Conservation (phyloP, 2,888 invertebrate species). For the Pocota personata region DNA sequence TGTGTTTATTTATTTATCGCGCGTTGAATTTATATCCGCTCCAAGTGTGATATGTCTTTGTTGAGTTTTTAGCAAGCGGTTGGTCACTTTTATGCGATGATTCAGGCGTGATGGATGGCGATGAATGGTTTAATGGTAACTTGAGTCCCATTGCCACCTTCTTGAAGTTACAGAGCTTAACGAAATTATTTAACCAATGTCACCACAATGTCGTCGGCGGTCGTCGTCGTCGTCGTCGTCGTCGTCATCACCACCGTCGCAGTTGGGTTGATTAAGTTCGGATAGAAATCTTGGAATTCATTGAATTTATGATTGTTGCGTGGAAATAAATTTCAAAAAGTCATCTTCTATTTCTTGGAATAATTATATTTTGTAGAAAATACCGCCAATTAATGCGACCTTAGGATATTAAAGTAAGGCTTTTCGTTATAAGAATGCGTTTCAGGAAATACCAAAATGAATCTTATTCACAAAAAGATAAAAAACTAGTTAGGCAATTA, state of each 20-base stretch:
- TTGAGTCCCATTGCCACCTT: constrained; percentile 71
- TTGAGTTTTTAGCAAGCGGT: neutral
- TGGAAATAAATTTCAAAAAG: constrained; percentile 57
- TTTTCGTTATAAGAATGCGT: neutral
- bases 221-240: neutral
- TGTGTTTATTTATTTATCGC: constrained; percentile 48
- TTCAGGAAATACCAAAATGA: constrained; percentile 22
- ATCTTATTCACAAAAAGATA: neutral
- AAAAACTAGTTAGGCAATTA: neutral
- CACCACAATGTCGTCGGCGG: constrained; percentile 46
- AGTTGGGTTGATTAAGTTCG: constrained; percentile 46
- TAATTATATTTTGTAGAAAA: neutral
- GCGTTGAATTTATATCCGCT: constrained; percentile 48
- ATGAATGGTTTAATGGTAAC: constrained; percentile 64
- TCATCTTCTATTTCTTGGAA: constrained; percentile 63
- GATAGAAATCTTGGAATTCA: constrained; percentile 53
- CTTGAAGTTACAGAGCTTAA: constrained; percentile 45
- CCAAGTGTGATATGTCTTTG: constrained; percentile 54
- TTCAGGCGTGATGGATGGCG: constrained; percentile 63
- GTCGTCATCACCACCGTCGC: neutral
- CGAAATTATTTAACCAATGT: constrained; percentile 67
- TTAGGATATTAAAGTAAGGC: neutral
- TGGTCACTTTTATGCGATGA: constrained; percentile 44
- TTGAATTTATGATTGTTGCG: constrained; percentile 59
- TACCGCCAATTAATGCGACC: constrained; percentile 22